Evolutionary conservation across 2,888 invertebrate species (phyloP).

Genomic region (Drosophila mettleri): DNA sequence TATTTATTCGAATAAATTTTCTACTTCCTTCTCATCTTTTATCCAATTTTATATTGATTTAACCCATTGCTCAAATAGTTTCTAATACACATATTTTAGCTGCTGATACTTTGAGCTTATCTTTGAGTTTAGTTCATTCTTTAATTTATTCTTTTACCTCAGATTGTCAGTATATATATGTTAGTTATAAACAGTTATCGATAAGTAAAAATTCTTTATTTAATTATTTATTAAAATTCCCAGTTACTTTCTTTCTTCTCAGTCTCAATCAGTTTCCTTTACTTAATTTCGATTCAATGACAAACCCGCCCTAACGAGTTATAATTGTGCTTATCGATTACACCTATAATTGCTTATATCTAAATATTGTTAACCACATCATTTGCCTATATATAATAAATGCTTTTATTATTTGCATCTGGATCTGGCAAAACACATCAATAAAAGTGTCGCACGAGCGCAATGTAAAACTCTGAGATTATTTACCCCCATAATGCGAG

Average conservation of each 20-base stretch:
- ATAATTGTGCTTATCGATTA: constrained; percentile 5
- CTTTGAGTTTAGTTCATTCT: not conserved
- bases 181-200: not conserved
- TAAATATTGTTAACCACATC: not conserved
- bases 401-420: constrained; percentile 4
- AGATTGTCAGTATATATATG: not conserved
- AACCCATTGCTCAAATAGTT: too few species aligned
- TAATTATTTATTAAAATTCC: not conserved
- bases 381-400: not conserved
- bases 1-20: too few species aligned
- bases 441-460: constrained; percentile 56
- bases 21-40: too few species aligned
- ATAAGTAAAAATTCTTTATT: too few species aligned
- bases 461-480: constrained; percentile 17
- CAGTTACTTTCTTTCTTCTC: not conserved
- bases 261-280: not conserved
- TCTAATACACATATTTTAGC: too few species aligned
- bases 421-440: constrained; percentile 60
- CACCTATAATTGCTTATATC: not conserved
- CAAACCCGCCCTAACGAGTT: not conserved
- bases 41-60: too few species aligned
- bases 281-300: not conserved
- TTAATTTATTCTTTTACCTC: not conserved
- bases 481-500: constrained; percentile 7
- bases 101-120: too few species aligned